Evolutionary conservation across 2,113 vertebrate genomes (phyloP).

Genomic region (Lates calcarifer): DNA sequence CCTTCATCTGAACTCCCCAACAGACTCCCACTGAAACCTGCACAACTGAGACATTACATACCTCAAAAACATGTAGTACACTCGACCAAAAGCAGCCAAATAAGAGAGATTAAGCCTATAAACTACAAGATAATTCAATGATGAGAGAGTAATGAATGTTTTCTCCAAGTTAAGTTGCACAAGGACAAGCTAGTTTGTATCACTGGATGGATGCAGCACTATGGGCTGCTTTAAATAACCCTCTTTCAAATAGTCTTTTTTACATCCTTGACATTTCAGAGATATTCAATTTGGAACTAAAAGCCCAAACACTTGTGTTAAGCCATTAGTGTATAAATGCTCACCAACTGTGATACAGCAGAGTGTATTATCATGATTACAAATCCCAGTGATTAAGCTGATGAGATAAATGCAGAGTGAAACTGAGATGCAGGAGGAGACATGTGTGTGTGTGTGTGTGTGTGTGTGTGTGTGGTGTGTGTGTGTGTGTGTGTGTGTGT

Average conservation of each 20-base stretch:
- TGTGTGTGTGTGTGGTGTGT: background rate
- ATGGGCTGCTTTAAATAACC: slow-evolving; percentile 13
- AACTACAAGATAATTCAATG: background rate
- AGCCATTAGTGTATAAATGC: background rate
- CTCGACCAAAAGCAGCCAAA: background rate
- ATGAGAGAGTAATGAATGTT: background rate
- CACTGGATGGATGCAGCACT: background rate
- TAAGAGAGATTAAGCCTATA: background rate
- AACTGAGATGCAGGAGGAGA: slow-evolving; percentile 4
- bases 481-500: background rate
- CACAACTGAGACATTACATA: slow-evolving; percentile 5
- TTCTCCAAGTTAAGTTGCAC: background rate
- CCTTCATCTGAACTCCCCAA: slow-evolving; percentile 24
- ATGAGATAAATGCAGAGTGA: slow-evolving; percentile 15
- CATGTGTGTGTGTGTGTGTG: background rate
- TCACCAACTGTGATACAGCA: background rate
- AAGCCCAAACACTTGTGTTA: slow-evolving; percentile 17
- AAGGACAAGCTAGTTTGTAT: slow-evolving; percentile 13
- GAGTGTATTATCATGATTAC: slow-evolving; percentile 37
- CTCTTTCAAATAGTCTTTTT: background rate
- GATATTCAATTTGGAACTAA: background rate
- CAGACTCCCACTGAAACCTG: slow-evolving; percentile 27
- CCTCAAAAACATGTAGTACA: background rate
- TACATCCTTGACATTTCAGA: background rate
- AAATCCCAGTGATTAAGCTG: slow-evolving; percentile 31